Conservation (phyloP, 2,113 vertebrate species). For the Aspiorhynchus laticeps region DNA sequence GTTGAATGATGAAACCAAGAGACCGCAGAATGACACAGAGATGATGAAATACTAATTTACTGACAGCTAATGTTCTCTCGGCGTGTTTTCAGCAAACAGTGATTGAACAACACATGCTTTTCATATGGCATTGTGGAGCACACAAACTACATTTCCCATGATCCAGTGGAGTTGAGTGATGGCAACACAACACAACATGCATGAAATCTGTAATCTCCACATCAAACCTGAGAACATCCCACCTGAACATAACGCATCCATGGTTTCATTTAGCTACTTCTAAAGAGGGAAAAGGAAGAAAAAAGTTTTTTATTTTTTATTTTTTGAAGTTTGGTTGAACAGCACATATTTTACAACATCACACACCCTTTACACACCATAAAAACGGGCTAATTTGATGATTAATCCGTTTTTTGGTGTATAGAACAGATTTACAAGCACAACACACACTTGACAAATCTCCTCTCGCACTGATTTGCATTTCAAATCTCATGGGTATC, state of each 20-base stretch:
- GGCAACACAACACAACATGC: constrained; percentile 69
- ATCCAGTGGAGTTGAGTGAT: constrained; percentile 49
- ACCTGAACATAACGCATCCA: constrained; percentile 58
- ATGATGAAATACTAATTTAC: not conserved
- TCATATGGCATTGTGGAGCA: not conserved
- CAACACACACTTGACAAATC: not conserved
- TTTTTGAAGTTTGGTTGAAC: not conserved
- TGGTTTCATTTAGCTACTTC: constrained; percentile 47
- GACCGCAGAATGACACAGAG: not conserved
- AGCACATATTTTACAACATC: not conserved
- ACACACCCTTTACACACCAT: not conserved
- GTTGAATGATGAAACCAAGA: constrained; percentile 1
- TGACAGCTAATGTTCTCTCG: not conserved
- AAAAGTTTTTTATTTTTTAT: not conserved
- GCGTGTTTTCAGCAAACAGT: not conserved
- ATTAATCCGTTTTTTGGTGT: not conserved
- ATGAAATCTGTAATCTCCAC: constrained; percentile 52
- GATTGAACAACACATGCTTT: constrained; percentile 20
- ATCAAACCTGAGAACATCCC: constrained; percentile 68
- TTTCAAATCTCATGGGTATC: not conserved
- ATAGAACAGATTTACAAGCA: not conserved
- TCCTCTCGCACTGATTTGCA: not conserved
- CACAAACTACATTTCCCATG: constrained; percentile 52
- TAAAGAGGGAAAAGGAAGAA: constrained; percentile 51
- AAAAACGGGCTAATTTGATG: not conserved